phyloP scores from a whole-genome alignment of 2,113 vertebrate species.

The Mesocricetus auratus region DNA sequence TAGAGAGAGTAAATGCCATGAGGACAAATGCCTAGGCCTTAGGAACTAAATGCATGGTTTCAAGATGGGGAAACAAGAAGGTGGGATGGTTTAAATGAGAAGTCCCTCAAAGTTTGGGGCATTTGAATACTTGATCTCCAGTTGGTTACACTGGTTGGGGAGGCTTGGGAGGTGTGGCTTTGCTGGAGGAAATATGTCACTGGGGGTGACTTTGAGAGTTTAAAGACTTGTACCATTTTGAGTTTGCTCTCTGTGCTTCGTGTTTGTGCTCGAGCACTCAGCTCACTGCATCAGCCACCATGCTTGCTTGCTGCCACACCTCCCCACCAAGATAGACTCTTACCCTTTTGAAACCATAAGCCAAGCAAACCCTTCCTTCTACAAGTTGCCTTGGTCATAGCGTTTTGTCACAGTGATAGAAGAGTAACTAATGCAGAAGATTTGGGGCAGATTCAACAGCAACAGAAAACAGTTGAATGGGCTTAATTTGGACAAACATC shows the following conservation, averaged over 20 bases:
- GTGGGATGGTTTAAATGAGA: too few species aligned
- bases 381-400: background rate
- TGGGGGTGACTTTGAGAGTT: background rate
- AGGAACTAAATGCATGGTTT: constrained; percentile 27
- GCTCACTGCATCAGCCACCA: background rate
- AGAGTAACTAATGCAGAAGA: background rate
- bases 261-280: background rate
- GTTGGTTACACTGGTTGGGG: background rate
- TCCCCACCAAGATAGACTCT: background rate
- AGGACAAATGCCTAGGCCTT: background rate
- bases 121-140: background rate
- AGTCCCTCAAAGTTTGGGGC: background rate
- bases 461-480: background rate
- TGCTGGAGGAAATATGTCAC: background rate
- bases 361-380: background rate
- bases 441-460: background rate
- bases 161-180: background rate
- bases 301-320: background rate
- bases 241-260: background rate
- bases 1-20: background rate
- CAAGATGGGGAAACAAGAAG: background rate
- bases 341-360: background rate
- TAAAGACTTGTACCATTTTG: background rate
- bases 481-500: background rate
- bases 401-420: background rate